Conservation (phyloP, 1,140 invertebrate species). For the Daktulosphaira vitifoliae region DNA sequence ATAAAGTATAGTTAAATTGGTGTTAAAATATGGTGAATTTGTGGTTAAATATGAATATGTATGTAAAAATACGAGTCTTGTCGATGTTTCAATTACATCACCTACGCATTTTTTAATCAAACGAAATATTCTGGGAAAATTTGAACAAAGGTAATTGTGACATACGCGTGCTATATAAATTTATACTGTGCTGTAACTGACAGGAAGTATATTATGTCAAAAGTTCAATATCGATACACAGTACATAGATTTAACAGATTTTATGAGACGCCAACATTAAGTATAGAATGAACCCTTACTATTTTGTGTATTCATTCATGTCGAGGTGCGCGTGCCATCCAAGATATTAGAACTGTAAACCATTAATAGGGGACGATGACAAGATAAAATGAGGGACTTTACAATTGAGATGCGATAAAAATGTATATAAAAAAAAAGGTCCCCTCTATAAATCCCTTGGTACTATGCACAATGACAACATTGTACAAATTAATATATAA, state of each 20-base stretch:
- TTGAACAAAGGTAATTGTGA: no score
- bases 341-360: slow-evolving; percentile 15
- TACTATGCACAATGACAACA: slow-evolving; percentile 18
- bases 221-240: slow-evolving; percentile 8
- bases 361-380: slow-evolving; percentile 21
- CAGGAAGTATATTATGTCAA: background rate
- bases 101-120: background rate
- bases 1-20: slow-evolving; percentile 24
- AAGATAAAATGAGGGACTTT: slow-evolving; percentile 25
- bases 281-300: slow-evolving; percentile 4
- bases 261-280: background rate
- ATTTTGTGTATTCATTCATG: slow-evolving; percentile 6
- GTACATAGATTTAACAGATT: slow-evolving; percentile 7
- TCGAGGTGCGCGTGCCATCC: slow-evolving; percentile 22
- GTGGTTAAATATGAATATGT: slow-evolving; percentile 10
- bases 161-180: background rate
- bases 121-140: no score
- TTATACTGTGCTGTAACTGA: background rate
- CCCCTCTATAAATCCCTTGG: slow-evolving; percentile 1
- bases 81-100: no score
- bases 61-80: no score
- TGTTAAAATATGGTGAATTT: slow-evolving; percentile 13
- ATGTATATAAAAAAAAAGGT: slow-evolving; percentile 10
- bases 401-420: no score
- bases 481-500: slow-evolving; percentile 19